Conservation (phyloP, 2,113 vertebrate species). For the Myodes glareolus region DNA sequence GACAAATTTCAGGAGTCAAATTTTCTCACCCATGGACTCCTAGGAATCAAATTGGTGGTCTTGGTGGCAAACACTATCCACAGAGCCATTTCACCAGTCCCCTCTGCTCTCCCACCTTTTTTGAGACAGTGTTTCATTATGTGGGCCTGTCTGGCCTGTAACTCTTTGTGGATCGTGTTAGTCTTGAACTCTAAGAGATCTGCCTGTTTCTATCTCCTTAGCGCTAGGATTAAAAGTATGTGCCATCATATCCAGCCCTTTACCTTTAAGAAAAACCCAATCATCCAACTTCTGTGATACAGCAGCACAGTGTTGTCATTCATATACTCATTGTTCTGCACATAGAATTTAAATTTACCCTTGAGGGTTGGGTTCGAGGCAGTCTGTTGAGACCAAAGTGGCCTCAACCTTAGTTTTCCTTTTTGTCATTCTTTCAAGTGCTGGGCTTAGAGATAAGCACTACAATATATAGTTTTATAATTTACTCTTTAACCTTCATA, state of each 20-base stretch:
- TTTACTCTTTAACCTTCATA: not conserved
- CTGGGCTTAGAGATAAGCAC: not conserved
- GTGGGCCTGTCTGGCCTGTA: not conserved
- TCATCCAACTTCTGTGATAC: not conserved
- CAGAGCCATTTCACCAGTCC: not conserved
- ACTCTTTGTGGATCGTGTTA: not conserved
- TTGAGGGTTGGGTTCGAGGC: not conserved
- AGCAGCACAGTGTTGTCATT: not conserved
- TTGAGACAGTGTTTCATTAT: not conserved
- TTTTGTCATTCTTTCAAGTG: not conserved
- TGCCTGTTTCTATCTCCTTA: not conserved
- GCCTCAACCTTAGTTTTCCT: not conserved
- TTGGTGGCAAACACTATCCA: not conserved
- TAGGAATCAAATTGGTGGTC: not conserved
- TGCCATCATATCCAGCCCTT: not conserved
- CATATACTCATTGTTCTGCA: not conserved
- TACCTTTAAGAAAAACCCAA: not conserved
- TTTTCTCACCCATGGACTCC: not conserved
- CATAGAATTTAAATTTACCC: not conserved
- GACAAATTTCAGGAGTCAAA: not conserved
- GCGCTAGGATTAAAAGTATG: not conserved
- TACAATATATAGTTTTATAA: not conserved
- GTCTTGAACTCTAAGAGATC: not conserved
- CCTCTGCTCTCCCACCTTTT: not conserved
- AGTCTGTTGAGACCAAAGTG: not conserved